Base-by-base conservation (phyloP, 2,113 vertebrate species). In the Elachura formosa region DNA sequence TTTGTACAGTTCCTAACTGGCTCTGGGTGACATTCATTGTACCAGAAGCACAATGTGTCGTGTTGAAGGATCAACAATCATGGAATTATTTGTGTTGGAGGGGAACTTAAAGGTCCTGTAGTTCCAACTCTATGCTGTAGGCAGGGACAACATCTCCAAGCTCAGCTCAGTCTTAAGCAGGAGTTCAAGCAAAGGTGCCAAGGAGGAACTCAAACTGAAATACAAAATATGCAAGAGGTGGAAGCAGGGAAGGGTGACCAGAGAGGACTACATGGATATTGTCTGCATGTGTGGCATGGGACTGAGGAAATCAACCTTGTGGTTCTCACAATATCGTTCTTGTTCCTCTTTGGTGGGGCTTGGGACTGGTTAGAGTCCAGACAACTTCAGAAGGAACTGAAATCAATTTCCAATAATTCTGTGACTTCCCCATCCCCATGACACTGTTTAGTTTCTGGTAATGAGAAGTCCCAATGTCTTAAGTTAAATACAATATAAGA, bases 221-320 rank as follows among this genome's bases (percentile, higher is more conserved):
- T 24, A 19, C 2, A 7, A 62, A 55, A 3, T 31, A 13, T n/a
- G 6, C 0, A 36, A 38, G 40, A 40, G 25, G 5, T 72, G 29
- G 36, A 69, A 61, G n/a, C 40, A 56, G 38, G 14, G 28, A 61
- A 51, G 43, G 26, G 28, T 73, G n/a, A 46, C n/a, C 24, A 21
- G 36, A 24, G 11, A 5, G 29, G 12, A 92, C 41, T 36, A n/a
- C 9, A 20, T 2, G 45, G 22, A 16, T 45, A 19, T 1, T 55
- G 18, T 45, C 20, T 1, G 2, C 1, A 1, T 2, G 4, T 33
- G 48, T 33, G 45, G 19, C 43, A 19, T 26, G 28, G 28, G 28
- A 49, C 23, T 62, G 4, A n/a, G 49, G 13, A 14, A 21, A 19
- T 36, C 20, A 13, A 59, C 11, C 49, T 46, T 58, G 43, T 41